Evolutionary conservation across 2,888 invertebrate genomes (phyloP), one percentile per base, ranked within the genome.

Genomic region (Drosophila gaucha): DNA sequence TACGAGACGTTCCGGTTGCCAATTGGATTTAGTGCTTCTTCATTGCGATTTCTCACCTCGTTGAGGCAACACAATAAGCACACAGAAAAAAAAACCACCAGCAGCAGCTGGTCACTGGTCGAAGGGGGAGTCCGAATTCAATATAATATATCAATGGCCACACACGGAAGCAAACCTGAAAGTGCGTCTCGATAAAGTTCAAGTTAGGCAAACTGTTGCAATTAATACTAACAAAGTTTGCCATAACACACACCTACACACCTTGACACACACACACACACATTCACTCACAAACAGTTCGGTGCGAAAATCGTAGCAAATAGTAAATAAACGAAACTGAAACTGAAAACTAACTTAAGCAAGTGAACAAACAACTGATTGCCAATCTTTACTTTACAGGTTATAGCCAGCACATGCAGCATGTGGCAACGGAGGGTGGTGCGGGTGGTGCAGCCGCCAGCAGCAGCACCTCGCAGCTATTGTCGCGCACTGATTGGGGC

Each of bases 401-500:
- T 64, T 74, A 87, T 38, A 67, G 83, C 54, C 87, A 88, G 51
- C 78, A 85, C 52, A 88, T 90, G 86, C 79, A 85, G 58, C 74
- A 47, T 5, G 26, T 43, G 6, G 49, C 38, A 10, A 31, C 44
- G 52, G 60, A 50, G 8, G 59, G 58, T 1, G 71, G 64, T 9
- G 18, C 30, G 6, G 26, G 20, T 10, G 35, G 30, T 12, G 39
- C 3, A 6, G 50, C n/a, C 26, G n/a, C n/a, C n/a, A n/a, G n/a
- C n/a, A n/a, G 24, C 18, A 30, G 16, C 16, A 43, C 51, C 12
- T 67, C 84, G n/a, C 86, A 84, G 18, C 78, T 91, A 41, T 90
- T 90, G 0, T 89, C 93, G 0, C 92, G 95, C 4, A 89, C 91
- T 0, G 93, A 92, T 51, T 96, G 96, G 96, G 92, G 92, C 0